Evolutionary conservation across 1,140 invertebrate species (phyloP), one percentile per base, ranked within the genome.

Genomic region (Drosophila hydei): DNA sequence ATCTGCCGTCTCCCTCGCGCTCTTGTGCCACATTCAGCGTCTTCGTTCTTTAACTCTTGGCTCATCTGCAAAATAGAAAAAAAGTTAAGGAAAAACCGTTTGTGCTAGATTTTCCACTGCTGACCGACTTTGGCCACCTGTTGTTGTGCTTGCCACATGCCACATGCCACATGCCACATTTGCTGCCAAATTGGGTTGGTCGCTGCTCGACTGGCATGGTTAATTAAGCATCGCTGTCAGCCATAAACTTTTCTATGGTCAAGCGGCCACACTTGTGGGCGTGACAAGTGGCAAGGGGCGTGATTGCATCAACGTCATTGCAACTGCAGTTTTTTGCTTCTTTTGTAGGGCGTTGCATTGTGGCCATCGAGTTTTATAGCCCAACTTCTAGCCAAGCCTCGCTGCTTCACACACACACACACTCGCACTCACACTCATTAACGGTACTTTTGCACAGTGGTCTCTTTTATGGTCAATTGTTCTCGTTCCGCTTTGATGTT

Each of bases 401-500:
- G 4, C 33, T 45, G 75, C 52, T 78, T 63, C 61, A 40, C 56
- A 42, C 45, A n/a, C 45, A 14, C 45, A 25, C 19, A 8, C 21
- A 12, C 21, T 23, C 19, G 50, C 55, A 56, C 56, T 73, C 55
- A 54, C 60, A 54, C 55, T 80, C 56, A 87, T 85, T 85, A 85
- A 85, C 80, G 80, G 80, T 80, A 80, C 21, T 55, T 48, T 14
- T 8, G 21, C 40, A 30, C 45, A 67, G 62, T 72, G 58, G 62
- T 40, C 62, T 33, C 30, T 74, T 72, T 76, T 74, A 68, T 80
- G 54, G 69, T 58, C 45, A 74, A 74, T 72, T 67, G 62, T 75
- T 23, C 38, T 38, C 52, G 42, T 51, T 75, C 55, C 60, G 63
- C 72, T 84, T 85, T 77, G 58, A 85, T 52, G 77, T 71, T 80